These are phyloP conservation scores for Hiodon alosoides DNA, from an alignment of 2,113 vertebrate species.

Conservation along the genomic window DNA sequence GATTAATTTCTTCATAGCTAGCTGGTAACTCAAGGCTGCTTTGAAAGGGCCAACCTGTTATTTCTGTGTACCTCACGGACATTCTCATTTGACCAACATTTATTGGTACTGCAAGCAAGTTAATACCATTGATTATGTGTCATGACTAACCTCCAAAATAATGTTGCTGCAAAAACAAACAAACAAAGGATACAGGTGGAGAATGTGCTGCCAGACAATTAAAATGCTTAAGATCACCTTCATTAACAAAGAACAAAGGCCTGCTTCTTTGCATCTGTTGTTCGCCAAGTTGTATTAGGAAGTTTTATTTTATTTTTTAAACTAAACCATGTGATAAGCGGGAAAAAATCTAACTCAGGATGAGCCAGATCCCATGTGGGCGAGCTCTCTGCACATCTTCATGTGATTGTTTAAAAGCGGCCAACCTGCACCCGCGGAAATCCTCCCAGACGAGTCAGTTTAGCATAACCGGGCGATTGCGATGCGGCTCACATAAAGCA, in stretches of 20 bases:
- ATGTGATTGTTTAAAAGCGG: no score
- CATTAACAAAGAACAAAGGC: background rate
- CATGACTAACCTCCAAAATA: constrained; percentile 40
- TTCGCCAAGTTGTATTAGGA: no score
- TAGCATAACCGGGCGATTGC: no score
- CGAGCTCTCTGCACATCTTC: no score
- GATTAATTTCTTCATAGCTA: background rate
- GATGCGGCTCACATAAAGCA: no score
- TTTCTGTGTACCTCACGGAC: constrained; percentile 21
- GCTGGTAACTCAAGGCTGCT: background rate
- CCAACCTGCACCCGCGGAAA: no score
- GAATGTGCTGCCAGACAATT: background rate
- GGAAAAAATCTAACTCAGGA: no score
- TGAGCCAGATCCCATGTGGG: no score
- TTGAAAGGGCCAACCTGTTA: background rate
- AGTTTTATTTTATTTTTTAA: no score
- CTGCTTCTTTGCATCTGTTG: no score
- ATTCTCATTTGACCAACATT: constrained; percentile 39
- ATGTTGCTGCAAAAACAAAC: constrained; percentile 6
- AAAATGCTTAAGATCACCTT: background rate
- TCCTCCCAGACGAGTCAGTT: no score
- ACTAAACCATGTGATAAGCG: no score
- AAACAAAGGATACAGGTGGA: constrained; percentile 6
- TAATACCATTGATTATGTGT: constrained; percentile 54
- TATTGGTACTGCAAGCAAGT: constrained; percentile 46